Percentiles rank a stretch among this genome's conserved stretches.
Evolutionary conservation across 2,113 vertebrate species (phyloP).

Genomic region (Ictidomys tridecemlineatus): DNA sequence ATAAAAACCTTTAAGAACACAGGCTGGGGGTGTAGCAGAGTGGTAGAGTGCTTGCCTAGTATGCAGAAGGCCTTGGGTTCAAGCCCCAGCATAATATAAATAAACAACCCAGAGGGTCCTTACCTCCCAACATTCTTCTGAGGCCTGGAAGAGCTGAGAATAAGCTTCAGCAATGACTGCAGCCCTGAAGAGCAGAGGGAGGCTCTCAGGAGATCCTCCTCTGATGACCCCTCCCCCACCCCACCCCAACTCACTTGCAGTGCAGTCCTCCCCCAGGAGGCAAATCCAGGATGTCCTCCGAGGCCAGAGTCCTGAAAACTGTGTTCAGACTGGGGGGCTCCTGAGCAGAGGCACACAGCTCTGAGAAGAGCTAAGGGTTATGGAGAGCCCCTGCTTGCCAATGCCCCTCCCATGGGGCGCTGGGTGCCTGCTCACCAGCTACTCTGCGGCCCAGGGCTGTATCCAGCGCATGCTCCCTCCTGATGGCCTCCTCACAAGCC

Average conservation of each 20-base stretch:
- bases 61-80: neutral
- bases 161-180: conserved; percentile 61
- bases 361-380: conserved; percentile 77
- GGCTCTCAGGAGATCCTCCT: neutral
- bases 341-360: conserved; percentile 85
- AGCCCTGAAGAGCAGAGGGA: conserved; percentile 32
- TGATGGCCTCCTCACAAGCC: conserved; percentile 88
- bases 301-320: conserved; percentile 89
- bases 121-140: conserved; percentile 34
- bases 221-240: neutral
- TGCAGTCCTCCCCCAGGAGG: conserved; percentile 91
- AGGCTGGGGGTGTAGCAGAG: neutral
- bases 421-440: conserved; percentile 82
- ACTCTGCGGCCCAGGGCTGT: conserved; percentile 88
- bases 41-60: neutral
- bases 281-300: conserved; percentile 87
- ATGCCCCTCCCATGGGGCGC: neutral
- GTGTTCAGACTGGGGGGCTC: conserved; percentile 87
- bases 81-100: neutral
- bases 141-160: neutral
- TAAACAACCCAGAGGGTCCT: neutral
- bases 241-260: conserved; percentile 88
- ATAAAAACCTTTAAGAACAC: neutral
- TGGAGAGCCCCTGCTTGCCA: neutral
- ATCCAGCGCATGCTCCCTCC: conserved; percentile 87